These are phyloP conservation scores for Tragulus kanchil DNA, from an alignment of 2,113 vertebrate genomes.

Conservation along the genomic window DNA sequence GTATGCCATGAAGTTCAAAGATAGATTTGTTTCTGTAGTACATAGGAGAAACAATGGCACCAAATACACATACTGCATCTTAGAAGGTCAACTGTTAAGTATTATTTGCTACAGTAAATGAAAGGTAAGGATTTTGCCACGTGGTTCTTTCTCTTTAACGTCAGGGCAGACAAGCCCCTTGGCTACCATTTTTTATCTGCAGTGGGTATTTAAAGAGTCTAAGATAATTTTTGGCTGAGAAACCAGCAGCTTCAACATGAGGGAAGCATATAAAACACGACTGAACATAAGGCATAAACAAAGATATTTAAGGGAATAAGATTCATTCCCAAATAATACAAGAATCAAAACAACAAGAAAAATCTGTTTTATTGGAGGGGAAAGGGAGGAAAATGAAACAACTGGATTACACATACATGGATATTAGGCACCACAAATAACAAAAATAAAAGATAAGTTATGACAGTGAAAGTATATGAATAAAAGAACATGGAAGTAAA, in stretches of 20 bases:
- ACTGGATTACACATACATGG: background rate
- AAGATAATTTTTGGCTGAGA: slow-evolving; percentile 58
- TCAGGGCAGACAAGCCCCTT: slow-evolving; percentile 78
- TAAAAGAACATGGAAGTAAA: slow-evolving; percentile 59
- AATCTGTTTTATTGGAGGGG: slow-evolving; percentile 21
- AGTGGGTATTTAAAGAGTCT: background rate
- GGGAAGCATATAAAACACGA: slow-evolving; percentile 50
- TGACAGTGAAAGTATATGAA: background rate
- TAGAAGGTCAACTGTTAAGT: slow-evolving; percentile 85
- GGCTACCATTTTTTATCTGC: too few species aligned
- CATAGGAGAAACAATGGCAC: slow-evolving; percentile 83
- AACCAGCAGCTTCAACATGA: slow-evolving; percentile 32
- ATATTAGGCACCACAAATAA: background rate
- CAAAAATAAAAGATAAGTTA: slow-evolving; percentile 25
- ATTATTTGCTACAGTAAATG: slow-evolving; percentile 88
- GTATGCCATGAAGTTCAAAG: slow-evolving; percentile 81
- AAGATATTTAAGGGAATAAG: slow-evolving; percentile 17
- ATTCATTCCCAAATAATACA: slow-evolving; percentile 39
- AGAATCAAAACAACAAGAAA: slow-evolving; percentile 50
- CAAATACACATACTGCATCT: slow-evolving; percentile 78
- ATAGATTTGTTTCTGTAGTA: slow-evolving; percentile 81
- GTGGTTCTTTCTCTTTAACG: slow-evolving; percentile 79
- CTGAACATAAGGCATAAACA: slow-evolving; percentile 62
- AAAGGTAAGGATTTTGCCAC: slow-evolving; percentile 86
- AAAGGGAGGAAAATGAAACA: slow-evolving; percentile 23